A percentile compares a stretch with the other conserved stretches of the same genome.
Conservation (phyloP, 2,113 vertebrate species). For the Clupea harengus region DNA sequence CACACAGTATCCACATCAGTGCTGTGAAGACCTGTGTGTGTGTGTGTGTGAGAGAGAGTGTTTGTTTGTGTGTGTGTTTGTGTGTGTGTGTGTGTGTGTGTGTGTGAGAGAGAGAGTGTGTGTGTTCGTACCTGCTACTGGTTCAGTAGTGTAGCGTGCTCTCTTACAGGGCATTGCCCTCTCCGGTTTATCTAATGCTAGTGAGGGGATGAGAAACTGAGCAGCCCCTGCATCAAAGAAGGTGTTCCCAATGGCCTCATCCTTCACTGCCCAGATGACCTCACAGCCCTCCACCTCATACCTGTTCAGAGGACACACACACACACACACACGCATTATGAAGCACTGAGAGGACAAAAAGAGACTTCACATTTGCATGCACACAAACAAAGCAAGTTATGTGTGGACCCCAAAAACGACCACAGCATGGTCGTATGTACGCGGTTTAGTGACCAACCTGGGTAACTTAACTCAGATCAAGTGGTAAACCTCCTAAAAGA, state of each 20-base stretch:
- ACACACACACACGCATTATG: too few species aligned
- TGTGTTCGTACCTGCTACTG: constrained; percentile 19
- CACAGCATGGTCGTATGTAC: too few species aligned
- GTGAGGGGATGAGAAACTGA: constrained; percentile 86
- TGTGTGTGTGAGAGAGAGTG: too few species aligned
- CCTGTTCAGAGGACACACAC: constrained; percentile 45
- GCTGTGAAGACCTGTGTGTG: neutral
- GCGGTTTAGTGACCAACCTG: too few species aligned
- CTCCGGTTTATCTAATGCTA: constrained; percentile 70
- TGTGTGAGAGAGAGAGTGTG: neutral
- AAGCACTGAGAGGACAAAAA: too few species aligned
- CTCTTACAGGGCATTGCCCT: constrained; percentile 75
- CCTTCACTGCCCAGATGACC: constrained; percentile 94
- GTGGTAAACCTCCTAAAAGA: too few species aligned
- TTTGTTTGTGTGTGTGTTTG: neutral
- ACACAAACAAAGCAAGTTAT: too few species aligned
- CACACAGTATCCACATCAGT: neutral
- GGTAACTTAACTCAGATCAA: too few species aligned
- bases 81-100: neutral
- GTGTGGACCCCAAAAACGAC: too few species aligned
- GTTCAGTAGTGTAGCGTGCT: constrained; percentile 78
- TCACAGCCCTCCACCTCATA: constrained; percentile 91
- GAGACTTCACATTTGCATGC: too few species aligned
- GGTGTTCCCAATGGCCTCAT: constrained; percentile 92
- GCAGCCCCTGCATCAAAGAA: constrained; percentile 96